Percentiles rank a stretch among this genome's conserved stretches.
phyloP scores from a whole-genome alignment of 2,113 vertebrate species.

The cat (Felis catus) region F.catus_Fca126_mat1.0 CM031424.1:69483001-69483500 shows the following conservation, averaged over 20 bases:
- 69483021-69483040: neutral
- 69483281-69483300: neutral
- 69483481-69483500: slow-evolving; percentile 1
- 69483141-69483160: neutral
- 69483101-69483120: neutral
- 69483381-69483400: neutral
- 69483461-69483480: neutral
- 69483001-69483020: neutral
- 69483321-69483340: neutral
- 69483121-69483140: neutral
- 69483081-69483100: neutral
- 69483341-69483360: neutral
- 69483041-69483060: neutral
- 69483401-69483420: neutral
- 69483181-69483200: neutral
- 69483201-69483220: slow-evolving; percentile 5
- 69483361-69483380: neutral
- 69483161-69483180: neutral
- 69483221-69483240: neutral
- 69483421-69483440: neutral
- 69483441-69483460: neutral
- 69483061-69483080: neutral
- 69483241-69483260: neutral
- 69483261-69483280: neutral
- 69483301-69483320: neutral